Evolutionary conservation across 1,140 invertebrate species (phyloP).

Genomic region (Calliopsis andreniformis): DNA sequence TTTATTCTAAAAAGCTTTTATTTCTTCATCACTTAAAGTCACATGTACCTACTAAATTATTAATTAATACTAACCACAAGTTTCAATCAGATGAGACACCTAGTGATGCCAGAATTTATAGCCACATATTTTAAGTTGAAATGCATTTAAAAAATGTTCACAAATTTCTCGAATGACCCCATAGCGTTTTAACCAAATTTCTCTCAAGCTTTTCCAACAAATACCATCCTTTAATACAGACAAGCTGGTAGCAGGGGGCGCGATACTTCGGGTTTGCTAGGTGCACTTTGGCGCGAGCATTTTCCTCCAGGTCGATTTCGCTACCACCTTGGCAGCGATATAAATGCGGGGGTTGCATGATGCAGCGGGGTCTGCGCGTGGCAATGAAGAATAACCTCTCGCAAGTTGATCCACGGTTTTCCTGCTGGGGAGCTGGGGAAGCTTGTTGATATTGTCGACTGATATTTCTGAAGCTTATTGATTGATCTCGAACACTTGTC

Average conservation of each 20-base stretch:
- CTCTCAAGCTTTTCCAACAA: too few species aligned
- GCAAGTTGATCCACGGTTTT: neutral
- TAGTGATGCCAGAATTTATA: too few species aligned
- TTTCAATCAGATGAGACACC: too few species aligned
- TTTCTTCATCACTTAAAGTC: too few species aligned
- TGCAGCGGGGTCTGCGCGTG: constrained; percentile 6
- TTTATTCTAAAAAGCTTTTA: too few species aligned
- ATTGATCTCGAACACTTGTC: neutral
- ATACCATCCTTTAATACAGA: too few species aligned
- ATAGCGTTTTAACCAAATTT: too few species aligned
- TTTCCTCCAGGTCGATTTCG: neutral
- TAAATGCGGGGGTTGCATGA: neutral
- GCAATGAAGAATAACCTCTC: constrained; percentile 29
- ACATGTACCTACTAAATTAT: too few species aligned
- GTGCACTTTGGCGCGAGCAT: neutral
- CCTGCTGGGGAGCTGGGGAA: neutral
- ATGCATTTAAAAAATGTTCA: too few species aligned
- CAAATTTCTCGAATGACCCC: too few species aligned
- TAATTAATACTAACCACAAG: too few species aligned
- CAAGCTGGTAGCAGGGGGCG: neutral
- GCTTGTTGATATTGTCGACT: neutral
- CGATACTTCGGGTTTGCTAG: neutral
- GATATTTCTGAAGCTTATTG: constrained; percentile 1
- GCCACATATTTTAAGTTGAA: too few species aligned
- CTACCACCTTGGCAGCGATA: neutral